These are phyloP conservation scores for Microtus oregoni DNA, from an alignment of 2,113 vertebrate species.

Conservation along the genomic window DNA sequence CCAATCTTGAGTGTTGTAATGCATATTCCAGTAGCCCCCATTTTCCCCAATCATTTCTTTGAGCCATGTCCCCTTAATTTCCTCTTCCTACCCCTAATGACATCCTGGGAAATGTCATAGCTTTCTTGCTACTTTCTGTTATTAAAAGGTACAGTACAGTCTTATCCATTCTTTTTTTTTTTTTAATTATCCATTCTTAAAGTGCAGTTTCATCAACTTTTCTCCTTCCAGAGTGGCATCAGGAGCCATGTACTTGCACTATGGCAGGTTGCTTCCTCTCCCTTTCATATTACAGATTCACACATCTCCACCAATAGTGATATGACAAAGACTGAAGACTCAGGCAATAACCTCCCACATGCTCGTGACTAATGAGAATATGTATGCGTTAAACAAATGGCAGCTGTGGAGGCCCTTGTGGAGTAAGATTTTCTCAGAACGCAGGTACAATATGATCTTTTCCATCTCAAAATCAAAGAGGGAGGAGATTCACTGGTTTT, in stretches of 20 bases:
- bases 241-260: background rate
- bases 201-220: conserved; percentile 51
- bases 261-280: background rate
- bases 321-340: background rate
- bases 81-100: conserved; percentile 22
- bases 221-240: background rate
- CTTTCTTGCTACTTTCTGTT: conserved; percentile 51
- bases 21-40: background rate
- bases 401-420: background rate
- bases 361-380: background rate
- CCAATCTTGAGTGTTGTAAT: background rate
- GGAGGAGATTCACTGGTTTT: background rate
- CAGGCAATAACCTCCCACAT: background rate
- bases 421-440: background rate
- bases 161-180: conserved; percentile 27
- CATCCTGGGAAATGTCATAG: conserved; percentile 33
- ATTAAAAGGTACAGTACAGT: conserved; percentile 37
- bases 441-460: background rate
- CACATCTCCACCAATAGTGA: background rate
- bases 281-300: background rate
- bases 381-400: fast-evolving
- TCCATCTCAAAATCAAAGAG: background rate
- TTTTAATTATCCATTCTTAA: background rate
- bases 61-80: conserved; percentile 17
- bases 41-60: conserved; percentile 35